Percentiles rank a stretch among this genome's conserved stretches.
Evolutionary conservation across 2,113 vertebrate genomes (phyloP).

Genomic region (Pelmatolapia mariae): DNA sequence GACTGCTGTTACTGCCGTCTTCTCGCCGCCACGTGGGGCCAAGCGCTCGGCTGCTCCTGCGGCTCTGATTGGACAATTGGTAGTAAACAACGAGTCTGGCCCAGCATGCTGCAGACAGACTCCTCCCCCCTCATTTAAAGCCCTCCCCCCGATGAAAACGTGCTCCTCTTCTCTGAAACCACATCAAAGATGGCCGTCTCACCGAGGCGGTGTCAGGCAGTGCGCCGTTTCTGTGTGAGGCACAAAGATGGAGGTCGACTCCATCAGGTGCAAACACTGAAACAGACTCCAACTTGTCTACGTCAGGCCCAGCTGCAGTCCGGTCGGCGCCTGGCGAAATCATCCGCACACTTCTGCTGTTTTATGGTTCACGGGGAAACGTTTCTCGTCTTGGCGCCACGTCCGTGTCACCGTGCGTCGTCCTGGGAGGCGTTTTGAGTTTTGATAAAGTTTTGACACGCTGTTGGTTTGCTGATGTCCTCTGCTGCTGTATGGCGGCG

Average conservation of each 20-base stretch:
- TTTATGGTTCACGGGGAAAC: background rate
- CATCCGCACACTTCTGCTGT: background rate
- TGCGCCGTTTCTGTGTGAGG: background rate
- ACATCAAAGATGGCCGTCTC: background rate
- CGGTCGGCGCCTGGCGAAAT: background rate
- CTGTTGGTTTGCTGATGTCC: background rate
- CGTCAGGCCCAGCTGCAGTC: background rate
- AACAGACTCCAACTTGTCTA: background rate
- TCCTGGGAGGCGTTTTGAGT: background rate
- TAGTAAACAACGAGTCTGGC: background rate
- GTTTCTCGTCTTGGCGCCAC: background rate
- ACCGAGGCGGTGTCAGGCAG: background rate
- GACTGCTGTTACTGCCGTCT: background rate
- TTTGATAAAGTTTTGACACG: background rate
- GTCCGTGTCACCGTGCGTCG: rapidly evolving
- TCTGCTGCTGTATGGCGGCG: background rate
- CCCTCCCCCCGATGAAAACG: rapidly evolving
- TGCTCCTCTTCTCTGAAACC: background rate
- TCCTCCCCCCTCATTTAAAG: background rate
- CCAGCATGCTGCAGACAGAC: background rate
- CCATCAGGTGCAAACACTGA: background rate
- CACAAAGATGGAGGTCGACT: background rate
- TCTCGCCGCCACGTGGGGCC: background rate
- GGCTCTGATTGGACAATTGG: background rate
- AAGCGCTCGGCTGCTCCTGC: background rate